Base-by-base conservation (phyloP, 2,888 invertebrate genomes). In the Tetramorium bicarinatum region DNA sequence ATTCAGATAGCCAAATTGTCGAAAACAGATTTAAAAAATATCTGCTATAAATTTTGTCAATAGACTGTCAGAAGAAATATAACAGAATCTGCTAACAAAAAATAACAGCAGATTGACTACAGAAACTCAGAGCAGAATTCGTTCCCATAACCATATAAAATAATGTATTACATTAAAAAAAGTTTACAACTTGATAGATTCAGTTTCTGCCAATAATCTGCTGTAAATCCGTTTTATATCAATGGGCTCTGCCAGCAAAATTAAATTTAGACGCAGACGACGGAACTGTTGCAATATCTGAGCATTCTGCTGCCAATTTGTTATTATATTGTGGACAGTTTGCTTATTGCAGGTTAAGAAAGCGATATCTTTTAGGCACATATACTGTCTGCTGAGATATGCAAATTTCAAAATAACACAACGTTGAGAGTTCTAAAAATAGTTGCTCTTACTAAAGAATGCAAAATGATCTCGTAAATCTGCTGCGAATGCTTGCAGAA, bases 401-500 rank as follows among this genome's bases (percentile, higher is more conserved):
- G 8, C 15, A 66, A 44, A 66, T 44, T 41, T 66, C 8, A 66
- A 25, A 44, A 44, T 44, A 44, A 41, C 13, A 15, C 21, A 41
- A 11, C 3, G 21, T 21, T 21, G 3, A 64, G 3, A 21, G 25
- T 2, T 67, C 44, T 47, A 29, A 67, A 47, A 44, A 47, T 29
- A 47, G 3, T 44, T 41, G 15, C 29, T 41, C 89, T 92, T 93
- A 97, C 97, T 95, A 97, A 96, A 61, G 97, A 97, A 90, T 97
- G 96, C 88, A 96, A 95, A 91, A 99, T 98, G 84, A 99, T 98
- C 89, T 98, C 98, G 92, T 97, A 95, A 2, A 98, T 98, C 94
- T 99, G 99, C 93, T 98, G 98, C 98, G 99, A 99, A 94, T 99
- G 99, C 94, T 98, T 98, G 94, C 97, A 97, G 95, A 99, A 99